A percentile compares a stretch with the other conserved stretches of the same genome.
These are phyloP conservation scores for Bos indicus DNA, from an alignment of 2,113 vertebrate genomes.

Conservation along the genomic window DNA sequence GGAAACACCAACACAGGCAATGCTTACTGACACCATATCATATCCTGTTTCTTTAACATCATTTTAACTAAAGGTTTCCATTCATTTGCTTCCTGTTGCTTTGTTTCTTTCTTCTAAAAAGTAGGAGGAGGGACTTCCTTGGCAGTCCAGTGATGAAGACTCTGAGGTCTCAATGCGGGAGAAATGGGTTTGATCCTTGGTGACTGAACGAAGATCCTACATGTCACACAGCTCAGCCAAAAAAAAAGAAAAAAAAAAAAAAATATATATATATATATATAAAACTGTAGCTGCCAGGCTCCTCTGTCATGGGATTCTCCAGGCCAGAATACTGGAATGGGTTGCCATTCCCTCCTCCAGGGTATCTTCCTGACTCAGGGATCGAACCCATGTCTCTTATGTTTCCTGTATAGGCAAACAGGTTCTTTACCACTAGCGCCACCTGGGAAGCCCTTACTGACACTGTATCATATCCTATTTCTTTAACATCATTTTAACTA, in stretches of 20 bases:
- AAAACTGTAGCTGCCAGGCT: background rate
- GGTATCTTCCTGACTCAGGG: background rate
- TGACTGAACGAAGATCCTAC: background rate
- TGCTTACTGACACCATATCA: background rate
- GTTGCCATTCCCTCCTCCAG: background rate
- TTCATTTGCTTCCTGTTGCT: background rate
- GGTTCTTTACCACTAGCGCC: background rate
- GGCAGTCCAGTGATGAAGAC: background rate
- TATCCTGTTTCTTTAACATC: background rate
- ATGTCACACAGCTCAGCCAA: background rate
- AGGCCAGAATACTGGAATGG: background rate
- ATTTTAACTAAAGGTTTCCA: slow-evolving; percentile 1
- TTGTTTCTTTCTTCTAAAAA: background rate
- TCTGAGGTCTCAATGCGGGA: background rate
- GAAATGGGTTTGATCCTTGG: background rate
- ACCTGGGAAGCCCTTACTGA: background rate
- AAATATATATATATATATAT: no score
- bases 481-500: background rate
- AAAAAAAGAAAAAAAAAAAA: no score
- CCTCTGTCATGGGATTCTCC: background rate
- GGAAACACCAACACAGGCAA: background rate
- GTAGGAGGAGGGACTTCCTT: background rate
- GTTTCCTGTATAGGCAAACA: background rate
- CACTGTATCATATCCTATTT: background rate
- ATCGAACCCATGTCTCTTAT: background rate